Conservation (phyloP, 2,797 vertebrate species). For the Pyrrhura leucotis region DNA sequence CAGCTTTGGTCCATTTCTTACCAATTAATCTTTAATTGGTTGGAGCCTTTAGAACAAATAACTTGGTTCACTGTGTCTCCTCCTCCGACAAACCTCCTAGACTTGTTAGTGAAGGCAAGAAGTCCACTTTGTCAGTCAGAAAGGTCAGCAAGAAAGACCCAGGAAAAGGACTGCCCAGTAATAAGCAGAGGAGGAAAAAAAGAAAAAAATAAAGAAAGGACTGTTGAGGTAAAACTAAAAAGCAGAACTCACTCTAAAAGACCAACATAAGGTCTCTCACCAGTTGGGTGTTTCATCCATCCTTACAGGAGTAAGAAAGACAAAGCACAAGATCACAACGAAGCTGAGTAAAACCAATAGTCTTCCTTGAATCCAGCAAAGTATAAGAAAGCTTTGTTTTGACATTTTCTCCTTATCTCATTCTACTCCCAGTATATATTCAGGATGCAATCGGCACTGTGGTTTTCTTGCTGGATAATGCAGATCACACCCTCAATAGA, state of each 20-base stretch:
- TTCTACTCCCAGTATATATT: background rate
- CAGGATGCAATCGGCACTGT: background rate
- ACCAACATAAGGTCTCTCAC: background rate
- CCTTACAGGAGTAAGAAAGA: background rate
- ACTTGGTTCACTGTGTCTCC: background rate
- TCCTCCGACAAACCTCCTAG: background rate
- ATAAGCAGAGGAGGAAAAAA: background rate
- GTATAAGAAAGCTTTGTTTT: background rate
- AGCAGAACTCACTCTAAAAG: background rate
- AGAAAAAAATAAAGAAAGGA: fast-evolving
- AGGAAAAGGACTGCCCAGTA: background rate
- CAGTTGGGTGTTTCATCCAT: fast-evolving
- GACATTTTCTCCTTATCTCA: background rate
- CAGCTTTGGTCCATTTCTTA: background rate
- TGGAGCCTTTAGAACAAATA: background rate
- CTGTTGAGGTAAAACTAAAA: background rate
- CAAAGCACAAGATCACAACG: background rate
- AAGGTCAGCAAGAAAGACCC: background rate
- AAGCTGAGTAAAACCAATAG: background rate
- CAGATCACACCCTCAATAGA: background rate
- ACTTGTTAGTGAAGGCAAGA: background rate
- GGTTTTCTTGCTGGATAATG: background rate
- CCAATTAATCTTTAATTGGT: background rate
- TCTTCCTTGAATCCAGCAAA: background rate
- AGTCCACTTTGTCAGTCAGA: background rate